Evolutionary conservation across 2,888 invertebrate species (phyloP), one percentile per base, ranked within the genome.

Genomic region (Julus scanicus): DNA sequence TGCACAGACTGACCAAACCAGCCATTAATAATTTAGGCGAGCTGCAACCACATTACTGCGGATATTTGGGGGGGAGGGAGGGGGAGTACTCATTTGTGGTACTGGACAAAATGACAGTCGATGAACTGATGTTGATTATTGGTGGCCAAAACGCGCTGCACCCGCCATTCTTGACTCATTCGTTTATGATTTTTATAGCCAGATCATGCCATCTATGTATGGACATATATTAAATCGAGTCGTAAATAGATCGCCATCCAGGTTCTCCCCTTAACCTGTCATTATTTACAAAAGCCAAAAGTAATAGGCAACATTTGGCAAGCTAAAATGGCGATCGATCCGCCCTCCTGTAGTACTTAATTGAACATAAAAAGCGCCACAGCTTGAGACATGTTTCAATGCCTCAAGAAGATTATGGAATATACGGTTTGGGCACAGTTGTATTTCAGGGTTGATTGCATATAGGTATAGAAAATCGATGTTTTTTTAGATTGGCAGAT

Each of bases 1-100:
- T 71, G 29, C 80, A 29, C 71, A 71, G 9, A 37, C 80, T 4
- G 80, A 15, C 80, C 80, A 80, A 44, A 80, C 80, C 80, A 80
- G 80, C 80, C 80, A 80, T 80, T 80, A 80, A 80, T 80, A 37
- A 80, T 80, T 80, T 80, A 80, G 80, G 80, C 80, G 80, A 80
- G 80, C 80, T 37, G 80, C 37, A 80, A 80, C 80, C 80, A 15
- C 80, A 80, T 80, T 15, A 80, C 80, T 37, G 80, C 37, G 80
- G 80, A 80, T 80, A 80, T 80, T 80, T 29, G 11, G 37, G 80
- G 49, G n/a, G 13, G n/a, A n/a, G 4, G 29, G 29, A 29, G 29
- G 29, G 15, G 4, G 39, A 37, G 13, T 80, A 37, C 80, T 80
- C 80, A 80, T 80, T 80, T 80, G 37, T 37, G 80, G 80, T 80